Percentiles rank a stretch among this genome's conserved stretches.
Evolutionary conservation across 2,113 vertebrate species (phyloP).

Genomic region (Lepisosteus osseus): DNA sequence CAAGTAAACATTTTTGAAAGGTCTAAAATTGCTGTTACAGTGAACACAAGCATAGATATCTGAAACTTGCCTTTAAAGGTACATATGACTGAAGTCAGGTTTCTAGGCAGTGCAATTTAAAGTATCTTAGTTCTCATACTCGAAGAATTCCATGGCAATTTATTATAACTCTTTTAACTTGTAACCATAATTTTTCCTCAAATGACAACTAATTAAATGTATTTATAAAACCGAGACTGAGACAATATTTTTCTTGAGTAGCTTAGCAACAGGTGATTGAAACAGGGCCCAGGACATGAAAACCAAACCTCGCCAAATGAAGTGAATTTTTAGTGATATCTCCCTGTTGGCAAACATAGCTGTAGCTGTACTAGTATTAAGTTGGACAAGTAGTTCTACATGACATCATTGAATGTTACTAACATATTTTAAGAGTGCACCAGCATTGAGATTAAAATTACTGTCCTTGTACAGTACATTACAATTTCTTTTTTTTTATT

Average conservation of each 20-base stretch:
- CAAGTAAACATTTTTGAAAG: too few species aligned
- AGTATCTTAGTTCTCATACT: conserved; percentile 11
- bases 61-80: conserved; percentile 7
- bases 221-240: conserved; percentile 54
- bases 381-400: conserved; percentile 66
- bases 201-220: conserved; percentile 42
- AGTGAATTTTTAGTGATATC: conserved; percentile 64
- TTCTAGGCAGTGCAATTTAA: conserved; percentile 9
- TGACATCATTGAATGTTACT: conserved; percentile 72
- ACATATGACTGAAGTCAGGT: not conserved
- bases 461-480: too few species aligned
- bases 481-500: too few species aligned
- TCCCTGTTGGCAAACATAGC: conserved; percentile 72
- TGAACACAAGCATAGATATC: conserved; percentile 9
- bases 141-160: conserved; percentile 20
- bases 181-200: conserved; percentile 27
- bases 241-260: conserved; percentile 78
- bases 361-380: conserved; percentile 75
- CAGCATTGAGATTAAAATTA: not conserved
- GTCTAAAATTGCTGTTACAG: too few species aligned
- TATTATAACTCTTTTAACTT: conserved; percentile 24
- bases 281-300: conserved; percentile 66
- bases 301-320: conserved; percentile 61
- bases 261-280: conserved; percentile 82
- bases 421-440: conserved; percentile 48